Conservation (phyloP, 2,113 vertebrate genomes). For the Helogale parvula region DNA sequence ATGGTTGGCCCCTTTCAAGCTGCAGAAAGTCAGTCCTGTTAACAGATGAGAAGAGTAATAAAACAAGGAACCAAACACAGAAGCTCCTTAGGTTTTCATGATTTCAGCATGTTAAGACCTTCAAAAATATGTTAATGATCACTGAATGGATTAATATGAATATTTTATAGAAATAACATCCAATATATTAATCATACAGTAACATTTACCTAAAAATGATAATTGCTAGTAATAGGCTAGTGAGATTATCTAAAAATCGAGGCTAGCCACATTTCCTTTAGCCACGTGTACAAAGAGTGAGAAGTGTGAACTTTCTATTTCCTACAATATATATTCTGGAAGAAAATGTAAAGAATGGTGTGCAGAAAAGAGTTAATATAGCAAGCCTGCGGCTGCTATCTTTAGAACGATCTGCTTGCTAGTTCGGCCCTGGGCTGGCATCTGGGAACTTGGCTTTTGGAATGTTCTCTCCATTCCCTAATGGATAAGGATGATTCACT, state of each 20-base stretch:
- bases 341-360: not conserved
- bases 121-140: not conserved
- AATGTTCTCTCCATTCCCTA: not conserved
- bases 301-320: conserved; percentile 36
- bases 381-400: not conserved
- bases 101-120: not conserved
- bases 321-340: not conserved
- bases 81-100: not conserved
- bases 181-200: not conserved
- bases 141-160: not conserved
- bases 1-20: conserved; percentile 78
- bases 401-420: not conserved
- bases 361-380: not conserved
- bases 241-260: not conserved
- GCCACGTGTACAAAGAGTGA: not conserved
- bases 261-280: conserved; percentile 13
- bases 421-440: not conserved
- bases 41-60: conserved; percentile 24
- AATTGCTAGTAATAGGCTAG: conserved; percentile 26
- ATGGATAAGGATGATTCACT: not conserved
- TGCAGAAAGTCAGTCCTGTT: conserved; percentile 56
- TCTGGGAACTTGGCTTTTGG: conserved; percentile 36
- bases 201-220: not conserved
- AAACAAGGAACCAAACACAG: not conserved
- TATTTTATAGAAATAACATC: not conserved